Conservation (phyloP, 2,797 vertebrate genomes). For the Yasuhikotakia modesta region DNA sequence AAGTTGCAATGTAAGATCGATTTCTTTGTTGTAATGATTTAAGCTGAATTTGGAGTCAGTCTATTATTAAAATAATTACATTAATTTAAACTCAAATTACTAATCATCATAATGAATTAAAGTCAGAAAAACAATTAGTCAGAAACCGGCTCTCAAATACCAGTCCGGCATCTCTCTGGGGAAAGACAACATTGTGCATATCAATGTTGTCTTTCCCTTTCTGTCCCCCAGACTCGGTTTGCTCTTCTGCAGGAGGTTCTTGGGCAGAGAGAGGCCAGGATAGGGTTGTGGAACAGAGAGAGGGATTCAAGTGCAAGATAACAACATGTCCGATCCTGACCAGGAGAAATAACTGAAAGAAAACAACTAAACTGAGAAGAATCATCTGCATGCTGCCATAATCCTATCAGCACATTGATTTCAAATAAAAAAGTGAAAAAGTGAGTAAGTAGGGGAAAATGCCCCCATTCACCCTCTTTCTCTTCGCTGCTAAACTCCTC, state of each 20-base stretch:
- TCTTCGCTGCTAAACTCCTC: slow-evolving; percentile 57
- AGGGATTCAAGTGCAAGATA: slow-evolving; percentile 58
- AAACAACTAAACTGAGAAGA: neutral
- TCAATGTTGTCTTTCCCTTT: slow-evolving; percentile 36
- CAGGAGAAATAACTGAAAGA: slow-evolving; percentile 23
- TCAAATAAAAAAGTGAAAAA: slow-evolving; percentile 33
- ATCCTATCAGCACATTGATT: slow-evolving; percentile 8
- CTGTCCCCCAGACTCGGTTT: slow-evolving; percentile 21
- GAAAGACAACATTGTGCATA: too few species aligned
- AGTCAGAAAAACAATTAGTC: neutral
- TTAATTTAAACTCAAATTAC: neutral
- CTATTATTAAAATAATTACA: neutral
- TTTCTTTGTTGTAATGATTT: neutral
- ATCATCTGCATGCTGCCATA: neutral
- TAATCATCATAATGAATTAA: neutral
- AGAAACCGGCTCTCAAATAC: neutral
- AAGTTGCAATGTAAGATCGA: too few species aligned
- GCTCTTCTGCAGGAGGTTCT: slow-evolving; percentile 24
- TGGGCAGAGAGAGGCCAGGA: slow-evolving; percentile 38
- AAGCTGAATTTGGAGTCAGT: neutral
- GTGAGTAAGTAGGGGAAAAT: slow-evolving; percentile 38
- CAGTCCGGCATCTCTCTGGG: neutral
- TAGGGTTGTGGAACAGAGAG: slow-evolving; percentile 35
- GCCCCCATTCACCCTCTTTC: slow-evolving; percentile 42
- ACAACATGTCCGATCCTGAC: slow-evolving; percentile 35